Conservation (phyloP, 2,888 invertebrate genomes). For the Melieria omissa region DNA sequence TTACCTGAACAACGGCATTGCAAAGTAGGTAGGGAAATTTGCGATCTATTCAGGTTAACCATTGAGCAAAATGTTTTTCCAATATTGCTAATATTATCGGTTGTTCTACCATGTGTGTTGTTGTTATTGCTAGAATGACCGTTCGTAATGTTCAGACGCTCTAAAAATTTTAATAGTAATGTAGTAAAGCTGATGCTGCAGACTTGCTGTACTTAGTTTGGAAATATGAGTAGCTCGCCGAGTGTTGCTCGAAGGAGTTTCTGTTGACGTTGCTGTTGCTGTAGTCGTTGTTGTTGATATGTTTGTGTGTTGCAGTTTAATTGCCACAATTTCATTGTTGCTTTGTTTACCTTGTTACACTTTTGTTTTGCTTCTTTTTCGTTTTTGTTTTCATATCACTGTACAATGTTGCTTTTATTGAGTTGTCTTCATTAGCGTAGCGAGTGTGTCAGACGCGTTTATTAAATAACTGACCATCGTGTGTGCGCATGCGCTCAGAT, state of each 20-base stretch:
- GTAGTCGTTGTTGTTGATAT: background rate
- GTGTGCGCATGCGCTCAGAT: background rate
- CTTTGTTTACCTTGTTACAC: conserved; percentile 28
- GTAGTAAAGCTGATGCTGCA: too few species aligned
- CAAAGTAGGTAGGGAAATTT: too few species aligned
- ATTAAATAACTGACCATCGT: background rate
- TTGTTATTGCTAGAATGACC: too few species aligned
- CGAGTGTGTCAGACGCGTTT: too few species aligned
- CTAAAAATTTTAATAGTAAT: too few species aligned
- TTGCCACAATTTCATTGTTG: background rate
- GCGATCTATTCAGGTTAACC: too few species aligned
- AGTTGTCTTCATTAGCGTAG: background rate
- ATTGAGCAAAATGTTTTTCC: too few species aligned
- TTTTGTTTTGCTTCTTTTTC: background rate
- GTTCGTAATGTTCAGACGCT: too few species aligned
- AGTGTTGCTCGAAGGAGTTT: background rate
- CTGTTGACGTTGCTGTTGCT: background rate
- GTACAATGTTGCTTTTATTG: conserved; percentile 11
- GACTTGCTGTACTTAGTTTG: too few species aligned
- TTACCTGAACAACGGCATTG: too few species aligned
- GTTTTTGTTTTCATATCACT: conserved; percentile 17
- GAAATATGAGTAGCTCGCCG: conserved; percentile 3
- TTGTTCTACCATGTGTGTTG: too few species aligned
- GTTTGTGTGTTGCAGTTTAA: background rate
- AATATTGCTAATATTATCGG: too few species aligned